Conservation (phyloP, 2,888 invertebrate species). For the Arrhopalites spinosus region DNA sequence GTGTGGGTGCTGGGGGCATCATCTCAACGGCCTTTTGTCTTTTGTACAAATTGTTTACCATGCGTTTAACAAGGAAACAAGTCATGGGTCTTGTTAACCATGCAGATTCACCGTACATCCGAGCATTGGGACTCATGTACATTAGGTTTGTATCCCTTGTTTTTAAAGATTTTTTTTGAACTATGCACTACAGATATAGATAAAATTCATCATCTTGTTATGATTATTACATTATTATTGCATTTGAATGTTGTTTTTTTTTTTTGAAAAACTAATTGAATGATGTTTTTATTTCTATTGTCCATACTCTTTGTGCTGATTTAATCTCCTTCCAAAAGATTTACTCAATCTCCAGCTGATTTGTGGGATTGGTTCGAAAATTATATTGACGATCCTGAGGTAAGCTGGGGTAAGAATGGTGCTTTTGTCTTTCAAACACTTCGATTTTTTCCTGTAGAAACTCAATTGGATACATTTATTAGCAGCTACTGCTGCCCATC, state of each 20-base stretch:
- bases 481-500: slow-evolving; percentile 7
- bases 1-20: slow-evolving; percentile 97
- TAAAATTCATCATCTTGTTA: too few species aligned
- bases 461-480: slow-evolving; percentile 3
- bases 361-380: slow-evolving; percentile 96
- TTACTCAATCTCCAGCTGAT: slow-evolving; percentile 94
- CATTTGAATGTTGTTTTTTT: not conserved
- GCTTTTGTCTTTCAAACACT: slow-evolving; percentile 21
- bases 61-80: slow-evolving; percentile 96
- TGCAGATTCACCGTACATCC: slow-evolving; percentile 94
- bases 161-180: not conserved
- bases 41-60: slow-evolving; percentile 96
- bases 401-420: slow-evolving; percentile 45
- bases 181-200: not conserved
- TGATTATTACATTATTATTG: not conserved
- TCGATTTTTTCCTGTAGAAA: not conserved
- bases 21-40: slow-evolving; percentile 99
- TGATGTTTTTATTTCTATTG: not conserved
- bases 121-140: slow-evolving; percentile 88
- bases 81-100: slow-evolving; percentile 93
- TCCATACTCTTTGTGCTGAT: too few species aligned
- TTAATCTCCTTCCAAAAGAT: slow-evolving; percentile 66
- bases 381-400: slow-evolving; percentile 79
- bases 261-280: not conserved
- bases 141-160: slow-evolving; percentile 64